Evolutionary conservation across 2,113 vertebrate species (phyloP), one percentile per base, ranked within the genome.

Genomic region (Tragelaphus scriptus): DNA sequence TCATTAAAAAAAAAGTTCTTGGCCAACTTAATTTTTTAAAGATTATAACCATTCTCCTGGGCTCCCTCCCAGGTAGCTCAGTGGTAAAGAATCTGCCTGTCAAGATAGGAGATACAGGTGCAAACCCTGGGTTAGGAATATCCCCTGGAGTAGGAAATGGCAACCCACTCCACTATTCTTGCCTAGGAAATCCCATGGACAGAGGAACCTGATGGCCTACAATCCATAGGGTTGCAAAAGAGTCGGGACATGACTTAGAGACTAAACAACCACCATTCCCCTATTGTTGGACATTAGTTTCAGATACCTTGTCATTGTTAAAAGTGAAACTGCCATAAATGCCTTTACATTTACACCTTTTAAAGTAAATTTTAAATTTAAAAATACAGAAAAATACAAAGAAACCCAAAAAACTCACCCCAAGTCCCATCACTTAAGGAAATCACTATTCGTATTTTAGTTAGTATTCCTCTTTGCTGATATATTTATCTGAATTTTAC

Each of bases 21-120:
- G 40, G 88, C 75, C 53, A 95, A 95, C 36, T 68, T 32, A 85
- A 90, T 40, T 79, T 87, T 88, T 87, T 88, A 71, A 96, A 93
- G 40, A 17, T 36, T 65, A 12, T 26, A 95, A 93, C 47, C 10
- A 93, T 55, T 71, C n/a, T 47, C 26, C 21, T 86, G 71, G 36
- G 71, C 36, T 44, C 71, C 71, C 36, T 44, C 71, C 23, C 40
- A 26, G 71, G 40, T 77, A 77, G 40, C 71, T 77, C 71, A 77
- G 71, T 44, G 40, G 71, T 77, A 77, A 77, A 77, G 40, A 77
- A 44, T 77, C 12, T 77, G 71, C 71, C 12, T 4, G 71, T 44
- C 40, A 77, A 77, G 40, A 40, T 4, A 77, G 71, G 71, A 77
- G 71, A 77, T 44, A 77, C 40, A 44, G 23, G 12, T 77, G 11